Evolutionary conservation across 2,113 vertebrate genomes (phyloP), one percentile per base, ranked within the genome.

Genomic region (Nestor notabilis): DNA sequence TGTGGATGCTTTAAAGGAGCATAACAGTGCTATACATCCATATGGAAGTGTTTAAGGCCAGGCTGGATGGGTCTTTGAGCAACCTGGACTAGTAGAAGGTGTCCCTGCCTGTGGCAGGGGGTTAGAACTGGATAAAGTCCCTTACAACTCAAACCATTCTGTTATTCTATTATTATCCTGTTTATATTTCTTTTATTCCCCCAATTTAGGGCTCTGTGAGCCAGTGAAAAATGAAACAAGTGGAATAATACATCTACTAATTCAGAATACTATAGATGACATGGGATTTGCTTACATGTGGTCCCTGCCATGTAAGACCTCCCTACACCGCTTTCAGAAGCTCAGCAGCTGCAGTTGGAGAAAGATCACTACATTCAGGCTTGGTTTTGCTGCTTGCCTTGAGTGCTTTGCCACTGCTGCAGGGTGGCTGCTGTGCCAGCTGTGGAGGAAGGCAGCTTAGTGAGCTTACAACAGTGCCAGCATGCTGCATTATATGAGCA

Each of bases 401-500:
- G 0, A 46, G 29, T 1, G 1, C 39, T 61, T 37, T 76, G 23
- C 6, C 0, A 1, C 21, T 39, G n/a, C 52, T 65, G 23, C 44
- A 24, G 56, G 63, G 52, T 1, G 1, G 37, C 50, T 70, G 46
- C 61, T 23, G 25, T n/a, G 46, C 28, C 39, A 79, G 31, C 50
- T 2, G 1, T 20, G 18, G 10, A 43, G 41, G 9, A 8, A 46
- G 41, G 35, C 39, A 80, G 49, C 41, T 83, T 3, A 0, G 15
- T 23, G n/a, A 11, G 6, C 12, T 27, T 16, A 18, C 44, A 61
- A 19, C 41, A 41, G 27, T 4, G 1, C 27, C 0, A 0, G 5
- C 39, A 31, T 0, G 0, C 35, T 47, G 17, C 21, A 11, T 39
- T 25, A 28, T 35, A 61, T 27, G 11, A 75, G 33, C 19, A 58